These are phyloP conservation scores for Leptothorax acervorum DNA, from an alignment of 2,888 invertebrate species.

Conservation along the genomic window DNA sequence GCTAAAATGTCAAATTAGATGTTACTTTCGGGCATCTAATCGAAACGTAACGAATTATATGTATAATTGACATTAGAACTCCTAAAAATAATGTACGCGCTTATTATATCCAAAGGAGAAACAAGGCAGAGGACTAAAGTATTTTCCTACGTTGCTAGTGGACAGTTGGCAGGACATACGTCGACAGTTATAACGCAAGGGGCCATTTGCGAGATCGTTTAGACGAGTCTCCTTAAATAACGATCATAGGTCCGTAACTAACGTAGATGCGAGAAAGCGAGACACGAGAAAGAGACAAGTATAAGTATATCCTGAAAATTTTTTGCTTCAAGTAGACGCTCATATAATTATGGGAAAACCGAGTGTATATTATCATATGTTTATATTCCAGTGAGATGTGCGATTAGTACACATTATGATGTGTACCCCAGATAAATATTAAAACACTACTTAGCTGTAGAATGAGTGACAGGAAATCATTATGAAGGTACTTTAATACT, in stretches of 20 bases:
- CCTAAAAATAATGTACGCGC: neutral
- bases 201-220: constrained; percentile 81
- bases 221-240: constrained; percentile 79
- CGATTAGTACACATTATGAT: constrained; percentile 20
- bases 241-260: constrained; percentile 55
- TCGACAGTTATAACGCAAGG: constrained; percentile 79
- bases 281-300: constrained; percentile 8
- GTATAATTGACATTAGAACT: neutral
- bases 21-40: neutral
- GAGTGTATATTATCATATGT: constrained; percentile 5
- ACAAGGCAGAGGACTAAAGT: neutral
- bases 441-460: neutral
- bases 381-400: neutral
- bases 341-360: constrained; percentile 24
- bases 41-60: neutral
- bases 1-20: neutral
- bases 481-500: neutral
- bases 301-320: neutral
- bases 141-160: neutral
- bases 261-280: constrained; percentile 54
- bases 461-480: constrained; percentile 6
- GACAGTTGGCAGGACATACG: constrained; percentile 54
- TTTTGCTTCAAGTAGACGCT: constrained; percentile 1
- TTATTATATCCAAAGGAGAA: neutral
- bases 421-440: constrained; percentile 29